Evolutionary conservation across 2,888 invertebrate species (phyloP).

Genomic region (Phortica okadai): DNA sequence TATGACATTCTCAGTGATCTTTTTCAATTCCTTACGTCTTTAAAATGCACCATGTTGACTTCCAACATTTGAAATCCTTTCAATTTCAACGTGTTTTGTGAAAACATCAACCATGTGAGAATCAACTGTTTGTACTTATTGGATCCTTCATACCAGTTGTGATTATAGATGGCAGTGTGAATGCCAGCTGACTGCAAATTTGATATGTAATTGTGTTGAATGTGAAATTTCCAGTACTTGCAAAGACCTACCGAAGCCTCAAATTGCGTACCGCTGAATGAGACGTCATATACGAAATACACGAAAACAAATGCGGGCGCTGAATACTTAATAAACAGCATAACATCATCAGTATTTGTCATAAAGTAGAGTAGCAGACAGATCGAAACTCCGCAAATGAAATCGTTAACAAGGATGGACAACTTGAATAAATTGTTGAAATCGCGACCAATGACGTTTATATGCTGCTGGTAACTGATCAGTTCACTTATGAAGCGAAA

Average conservation of each 20-base stretch:
- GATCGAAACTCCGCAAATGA: background rate
- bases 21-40: constrained; percentile 32
- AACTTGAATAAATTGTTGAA: background rate
- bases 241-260: background rate
- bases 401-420: background rate
- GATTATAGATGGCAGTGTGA: background rate
- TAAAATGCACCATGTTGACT: constrained; percentile 46
- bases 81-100: constrained; percentile 35
- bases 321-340: background rate
- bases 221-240: background rate
- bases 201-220: background rate
- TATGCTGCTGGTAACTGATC: background rate
- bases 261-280: background rate
- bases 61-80: constrained; percentile 42
- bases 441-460: background rate
- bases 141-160: constrained; percentile 6
- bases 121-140: constrained; percentile 19
- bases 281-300: background rate
- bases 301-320: background rate
- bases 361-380: background rate
- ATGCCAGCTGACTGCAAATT: background rate
- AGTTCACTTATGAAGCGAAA: background rate
- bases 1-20: too few relatives aligned
- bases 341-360: background rate
- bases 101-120: constrained; percentile 28